Conservation (phyloP, 2,797 vertebrate species). For the Betta splendens region DNA sequence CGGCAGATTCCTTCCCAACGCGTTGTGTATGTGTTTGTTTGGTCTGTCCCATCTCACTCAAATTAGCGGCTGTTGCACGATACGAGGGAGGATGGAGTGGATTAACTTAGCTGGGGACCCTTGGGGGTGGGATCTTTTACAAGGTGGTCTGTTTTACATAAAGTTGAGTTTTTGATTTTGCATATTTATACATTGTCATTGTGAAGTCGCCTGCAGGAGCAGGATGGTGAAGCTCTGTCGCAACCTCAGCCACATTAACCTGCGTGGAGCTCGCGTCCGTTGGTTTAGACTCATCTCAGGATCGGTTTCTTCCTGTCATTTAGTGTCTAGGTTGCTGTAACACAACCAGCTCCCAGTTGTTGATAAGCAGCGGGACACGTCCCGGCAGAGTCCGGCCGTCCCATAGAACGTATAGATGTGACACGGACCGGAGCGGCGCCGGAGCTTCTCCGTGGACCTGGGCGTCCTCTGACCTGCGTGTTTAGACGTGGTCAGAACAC, state of each 20-base stretch:
- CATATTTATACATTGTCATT: slow-evolving; percentile 7
- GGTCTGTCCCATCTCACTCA: slow-evolving; percentile 63
- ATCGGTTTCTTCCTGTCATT: slow-evolving; percentile 1
- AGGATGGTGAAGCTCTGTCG: too few relatives aligned
- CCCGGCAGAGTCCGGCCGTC: too few relatives aligned
- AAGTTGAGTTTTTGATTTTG: slow-evolving; percentile 12
- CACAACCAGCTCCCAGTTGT: background rate
- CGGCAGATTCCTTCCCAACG: slow-evolving; percentile 61
- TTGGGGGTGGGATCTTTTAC: slow-evolving; percentile 39
- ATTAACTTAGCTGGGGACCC: slow-evolving; percentile 60
- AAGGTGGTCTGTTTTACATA: slow-evolving; percentile 36
- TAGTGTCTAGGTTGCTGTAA: background rate
- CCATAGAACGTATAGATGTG: too few relatives aligned
- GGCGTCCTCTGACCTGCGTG: too few relatives aligned
- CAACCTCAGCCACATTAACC: too few relatives aligned
- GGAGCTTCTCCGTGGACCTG: too few relatives aligned
- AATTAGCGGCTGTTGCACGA: slow-evolving; percentile 69
- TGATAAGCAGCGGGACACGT: too few relatives aligned
- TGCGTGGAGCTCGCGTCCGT: too few relatives aligned
- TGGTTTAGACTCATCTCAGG: too few relatives aligned
- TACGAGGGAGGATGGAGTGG: slow-evolving; percentile 60
- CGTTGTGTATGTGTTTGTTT: slow-evolving; percentile 71
- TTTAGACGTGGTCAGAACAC: too few relatives aligned
- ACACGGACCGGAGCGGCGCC: too few relatives aligned
- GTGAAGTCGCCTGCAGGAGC: slow-evolving; percentile 9